Conservation (phyloP, 2,113 vertebrate species). For the Coracopsis vasa region DNA sequence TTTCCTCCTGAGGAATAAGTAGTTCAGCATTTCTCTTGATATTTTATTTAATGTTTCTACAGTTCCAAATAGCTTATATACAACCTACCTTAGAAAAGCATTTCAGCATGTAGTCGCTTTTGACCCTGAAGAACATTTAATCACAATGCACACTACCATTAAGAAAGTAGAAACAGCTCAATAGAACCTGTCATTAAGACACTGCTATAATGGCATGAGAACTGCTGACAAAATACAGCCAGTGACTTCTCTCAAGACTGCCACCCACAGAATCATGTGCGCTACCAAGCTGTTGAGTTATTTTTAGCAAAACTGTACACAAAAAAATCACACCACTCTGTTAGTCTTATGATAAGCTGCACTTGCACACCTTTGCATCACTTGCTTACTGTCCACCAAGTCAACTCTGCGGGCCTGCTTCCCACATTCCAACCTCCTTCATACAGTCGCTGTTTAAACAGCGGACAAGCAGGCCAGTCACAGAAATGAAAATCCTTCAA, state of each 20-base stretch:
- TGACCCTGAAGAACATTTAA: not conserved
- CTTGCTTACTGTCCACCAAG: not conserved
- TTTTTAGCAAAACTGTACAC: not conserved
- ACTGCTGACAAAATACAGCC: not conserved
- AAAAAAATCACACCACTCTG: slow-evolving; percentile 10
- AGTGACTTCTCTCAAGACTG: not conserved
- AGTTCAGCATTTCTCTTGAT: not conserved
- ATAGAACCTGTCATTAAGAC: not conserved
- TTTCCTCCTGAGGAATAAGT: not conserved
- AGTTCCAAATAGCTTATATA: not conserved
- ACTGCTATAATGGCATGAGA: not conserved
- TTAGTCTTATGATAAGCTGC: not conserved
- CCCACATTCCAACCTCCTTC: not conserved
- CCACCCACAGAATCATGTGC: not conserved
- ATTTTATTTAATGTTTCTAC: not conserved
- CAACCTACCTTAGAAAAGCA: not conserved
- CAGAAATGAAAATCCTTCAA: not conserved
- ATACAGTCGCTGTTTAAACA: not conserved
- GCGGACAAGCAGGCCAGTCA: not conserved
- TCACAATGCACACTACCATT: not conserved
- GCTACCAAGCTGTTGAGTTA: not conserved
- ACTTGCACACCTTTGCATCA: not conserved
- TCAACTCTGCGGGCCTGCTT: not conserved
- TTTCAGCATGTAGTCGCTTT: not conserved
- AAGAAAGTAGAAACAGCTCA: not conserved